Conservation (phyloP, 2,888 invertebrate genomes). For the Nineta flava region DNA sequence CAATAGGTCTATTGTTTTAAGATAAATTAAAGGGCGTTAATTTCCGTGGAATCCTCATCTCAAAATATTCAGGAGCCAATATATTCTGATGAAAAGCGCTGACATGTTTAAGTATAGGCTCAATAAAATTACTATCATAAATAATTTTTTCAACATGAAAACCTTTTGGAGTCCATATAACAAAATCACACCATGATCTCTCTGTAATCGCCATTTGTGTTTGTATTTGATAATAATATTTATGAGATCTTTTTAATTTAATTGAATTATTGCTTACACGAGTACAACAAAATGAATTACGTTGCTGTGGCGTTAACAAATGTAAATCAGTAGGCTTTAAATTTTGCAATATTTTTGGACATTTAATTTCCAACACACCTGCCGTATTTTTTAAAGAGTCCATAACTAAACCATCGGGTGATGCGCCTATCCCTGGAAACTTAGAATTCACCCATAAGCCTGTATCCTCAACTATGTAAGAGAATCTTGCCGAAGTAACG, state of each 20-base stretch:
- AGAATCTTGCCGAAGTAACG: slow-evolving; percentile 6
- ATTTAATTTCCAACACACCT: no score
- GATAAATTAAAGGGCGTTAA: slow-evolving; percentile 11
- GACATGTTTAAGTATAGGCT: slow-evolving; percentile 9
- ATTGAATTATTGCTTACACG: slow-evolving; percentile 4
- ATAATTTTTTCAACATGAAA: slow-evolving; percentile 11
- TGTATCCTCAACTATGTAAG: slow-evolving; percentile 7
- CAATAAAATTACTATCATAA: slow-evolving; percentile 10
- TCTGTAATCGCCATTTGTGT: slow-evolving; percentile 14
- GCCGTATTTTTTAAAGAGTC: slow-evolving; percentile 7
- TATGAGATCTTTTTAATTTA: slow-evolving; percentile 11
- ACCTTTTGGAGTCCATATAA: slow-evolving; percentile 12
- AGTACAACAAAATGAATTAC: slow-evolving; percentile 11
- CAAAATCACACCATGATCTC: no score
- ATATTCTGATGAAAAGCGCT: slow-evolving; percentile 13
- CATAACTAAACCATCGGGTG: slow-evolving; percentile 8
- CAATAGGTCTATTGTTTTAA: background rate
- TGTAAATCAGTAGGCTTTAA: slow-evolving; percentile 10
- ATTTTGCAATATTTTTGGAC: slow-evolving; percentile 13
- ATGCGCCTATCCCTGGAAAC: slow-evolving; percentile 9
- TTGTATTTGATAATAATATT: slow-evolving; percentile 14
- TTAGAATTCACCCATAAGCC: slow-evolving; percentile 11
- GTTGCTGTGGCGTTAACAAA: slow-evolving; percentile 10
- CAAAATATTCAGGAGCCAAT: no score
- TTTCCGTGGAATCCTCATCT: slow-evolving; percentile 11